Conservation (phyloP, 2,113 vertebrate genomes). For the Sapayoa aenigma region DNA sequence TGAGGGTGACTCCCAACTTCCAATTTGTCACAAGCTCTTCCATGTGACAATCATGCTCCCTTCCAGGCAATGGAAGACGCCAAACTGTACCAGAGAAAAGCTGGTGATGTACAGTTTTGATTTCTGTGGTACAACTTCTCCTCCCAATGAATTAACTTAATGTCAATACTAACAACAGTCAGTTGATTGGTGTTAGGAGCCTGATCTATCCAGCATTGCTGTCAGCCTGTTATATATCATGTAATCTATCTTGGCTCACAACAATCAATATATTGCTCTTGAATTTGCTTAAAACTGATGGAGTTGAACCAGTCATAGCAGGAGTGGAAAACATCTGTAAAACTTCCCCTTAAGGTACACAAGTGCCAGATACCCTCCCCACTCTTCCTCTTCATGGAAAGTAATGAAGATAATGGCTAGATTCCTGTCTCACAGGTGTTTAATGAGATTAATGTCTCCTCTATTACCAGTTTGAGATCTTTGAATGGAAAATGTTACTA, state of each 20-base stretch:
- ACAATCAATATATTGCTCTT: conserved; percentile 5
- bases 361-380: neutral
- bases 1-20: neutral
- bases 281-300: conserved; percentile 19
- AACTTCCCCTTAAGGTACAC: neutral
- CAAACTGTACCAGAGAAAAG: neutral
- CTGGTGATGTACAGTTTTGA: neutral
- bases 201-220: conserved; percentile 12
- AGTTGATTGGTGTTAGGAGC: neutral
- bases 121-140: neutral
- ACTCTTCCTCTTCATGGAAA: neutral
- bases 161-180: neutral
- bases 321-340: neutral
- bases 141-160: neutral
- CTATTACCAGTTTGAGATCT: neutral
- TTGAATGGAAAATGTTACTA: neutral
- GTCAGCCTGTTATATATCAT: neutral
- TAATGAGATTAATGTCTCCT: neutral
- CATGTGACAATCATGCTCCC: fast-evolving
- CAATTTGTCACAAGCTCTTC: neutral
- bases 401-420: neutral
- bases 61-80: neutral
- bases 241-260: conserved; percentile 16
- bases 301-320: conserved; percentile 2
- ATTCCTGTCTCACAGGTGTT: neutral